Percentiles rank a stretch among this genome's conserved stretches.
Conservation (phyloP, 2,113 vertebrate genomes). For the Corvus hawaiiensis region DNA sequence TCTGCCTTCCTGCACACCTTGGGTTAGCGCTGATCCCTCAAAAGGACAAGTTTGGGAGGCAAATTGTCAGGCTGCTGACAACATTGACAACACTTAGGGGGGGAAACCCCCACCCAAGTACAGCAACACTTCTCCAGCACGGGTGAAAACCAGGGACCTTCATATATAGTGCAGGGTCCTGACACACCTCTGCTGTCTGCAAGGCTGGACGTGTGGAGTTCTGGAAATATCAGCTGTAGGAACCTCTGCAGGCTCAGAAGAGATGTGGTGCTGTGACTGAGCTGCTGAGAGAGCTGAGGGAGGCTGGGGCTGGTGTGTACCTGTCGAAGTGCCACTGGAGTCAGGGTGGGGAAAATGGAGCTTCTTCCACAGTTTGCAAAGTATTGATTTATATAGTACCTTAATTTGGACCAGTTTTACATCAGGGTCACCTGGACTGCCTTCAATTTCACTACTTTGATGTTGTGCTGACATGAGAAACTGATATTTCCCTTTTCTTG, state of each 20-base stretch:
- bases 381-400: background rate
- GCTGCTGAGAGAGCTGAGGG: background rate
- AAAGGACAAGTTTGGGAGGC: background rate
- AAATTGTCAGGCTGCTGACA: background rate
- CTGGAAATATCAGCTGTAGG: background rate
- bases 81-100: background rate
- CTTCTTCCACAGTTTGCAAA: background rate
- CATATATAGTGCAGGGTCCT: background rate
- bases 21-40: background rate
- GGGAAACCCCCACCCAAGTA: background rate
- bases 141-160: background rate
- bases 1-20: background rate
- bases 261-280: background rate
- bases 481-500: background rate
- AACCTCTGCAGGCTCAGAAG: background rate
- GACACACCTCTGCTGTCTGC: background rate
- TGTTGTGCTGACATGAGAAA: background rate
- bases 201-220: accelerated
- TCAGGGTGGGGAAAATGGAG: accelerated
- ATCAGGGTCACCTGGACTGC: background rate
- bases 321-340: background rate
- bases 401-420: background rate
- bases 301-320: background rate
- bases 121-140: background rate
- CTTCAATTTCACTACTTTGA: background rate